A percentile compares a stretch with the other conserved stretches of the same genome.
Evolutionary conservation across 2,888 invertebrate genomes (phyloP).

Genomic region (Ennomos quercinarius): DNA sequence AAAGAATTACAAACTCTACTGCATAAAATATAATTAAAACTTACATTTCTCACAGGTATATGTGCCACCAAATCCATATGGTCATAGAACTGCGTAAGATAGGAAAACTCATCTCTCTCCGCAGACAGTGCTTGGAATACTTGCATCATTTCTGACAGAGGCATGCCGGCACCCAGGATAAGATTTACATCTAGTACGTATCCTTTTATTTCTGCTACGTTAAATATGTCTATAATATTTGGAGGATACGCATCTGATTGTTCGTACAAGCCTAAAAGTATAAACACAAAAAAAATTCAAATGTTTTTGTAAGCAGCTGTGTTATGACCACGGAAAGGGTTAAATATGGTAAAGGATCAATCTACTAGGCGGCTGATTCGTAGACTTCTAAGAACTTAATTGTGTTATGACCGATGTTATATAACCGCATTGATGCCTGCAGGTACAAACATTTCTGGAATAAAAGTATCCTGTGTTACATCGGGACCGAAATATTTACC

Average conservation of each 20-base stretch:
- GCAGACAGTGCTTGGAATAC: constrained; percentile 60
- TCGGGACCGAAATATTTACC: too few species aligned
- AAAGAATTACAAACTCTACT: too few species aligned
- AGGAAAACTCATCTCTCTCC: constrained; percentile 76
- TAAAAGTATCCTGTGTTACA: too few species aligned
- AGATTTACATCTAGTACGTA: constrained; percentile 68
- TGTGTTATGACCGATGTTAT: too few species aligned
- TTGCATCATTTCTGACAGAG: constrained; percentile 79
- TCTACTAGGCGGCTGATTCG: too few species aligned
- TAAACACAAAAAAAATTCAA: too few species aligned
- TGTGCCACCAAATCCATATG: constrained; percentile 89
- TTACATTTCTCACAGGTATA: constrained; percentile 87
- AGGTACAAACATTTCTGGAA: too few species aligned
- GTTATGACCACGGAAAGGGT: too few species aligned
- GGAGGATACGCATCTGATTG: constrained; percentile 65
- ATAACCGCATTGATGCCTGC: too few species aligned
- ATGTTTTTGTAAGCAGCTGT: too few species aligned
- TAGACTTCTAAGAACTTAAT: too few species aligned
- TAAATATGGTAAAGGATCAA: too few species aligned
- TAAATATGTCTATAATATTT: constrained; percentile 86
- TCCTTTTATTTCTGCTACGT: constrained; percentile 82
- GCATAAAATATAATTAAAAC: constrained; percentile 8
- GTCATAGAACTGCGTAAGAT: constrained; percentile 83
- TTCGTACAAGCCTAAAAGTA: constrained; percentile 15
- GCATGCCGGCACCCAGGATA: constrained; percentile 84